These are phyloP conservation scores for Cryptoblepharus egeriae DNA, from an alignment of 2,797 vertebrate genomes.

Conservation along the genomic window DNA sequence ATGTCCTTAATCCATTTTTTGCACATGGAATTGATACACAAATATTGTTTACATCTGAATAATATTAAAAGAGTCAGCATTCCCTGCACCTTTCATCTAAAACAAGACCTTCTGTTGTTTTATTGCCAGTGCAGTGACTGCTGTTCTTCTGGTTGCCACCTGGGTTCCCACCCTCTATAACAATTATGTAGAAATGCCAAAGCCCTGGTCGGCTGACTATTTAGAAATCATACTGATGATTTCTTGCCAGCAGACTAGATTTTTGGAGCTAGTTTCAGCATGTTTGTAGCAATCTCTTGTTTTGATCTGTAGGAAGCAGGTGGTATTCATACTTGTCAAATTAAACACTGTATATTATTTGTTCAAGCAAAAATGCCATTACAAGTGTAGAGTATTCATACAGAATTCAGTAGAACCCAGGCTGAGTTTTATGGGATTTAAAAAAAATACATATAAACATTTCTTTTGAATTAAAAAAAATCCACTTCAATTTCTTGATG, in stretches of 20 bases:
- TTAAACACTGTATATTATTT: conserved; percentile 1
- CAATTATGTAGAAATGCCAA: conserved; percentile 47
- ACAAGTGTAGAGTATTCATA: neutral
- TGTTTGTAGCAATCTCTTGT: conserved; percentile 36
- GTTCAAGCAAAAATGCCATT: conserved; percentile 15
- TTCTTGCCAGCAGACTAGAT: conserved; percentile 40
- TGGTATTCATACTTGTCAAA: neutral
- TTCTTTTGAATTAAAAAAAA: neutral
- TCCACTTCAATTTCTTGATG: too few relatives aligned
- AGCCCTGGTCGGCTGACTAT: neutral
- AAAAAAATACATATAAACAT: neutral
- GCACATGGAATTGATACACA: conserved; percentile 54
- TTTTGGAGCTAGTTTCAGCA: conserved; percentile 15
- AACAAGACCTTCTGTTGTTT: conserved; percentile 49
- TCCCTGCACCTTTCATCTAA: conserved; percentile 52
- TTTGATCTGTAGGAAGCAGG: neutral
- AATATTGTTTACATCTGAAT: conserved; percentile 56
- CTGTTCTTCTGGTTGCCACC: conserved; percentile 56
- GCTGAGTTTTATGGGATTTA: rapidly evolving
- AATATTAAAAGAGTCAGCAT: conserved; percentile 59
- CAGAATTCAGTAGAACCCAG: conserved; percentile 8
- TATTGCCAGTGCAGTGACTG: neutral
- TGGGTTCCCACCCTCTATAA: conserved; percentile 50
- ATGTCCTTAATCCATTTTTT: conserved; percentile 49
- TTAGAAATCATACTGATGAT: conserved; percentile 40